Evolutionary conservation across 1,140 invertebrate species (phyloP).

Genomic region (Capitella teleta): DNA sequence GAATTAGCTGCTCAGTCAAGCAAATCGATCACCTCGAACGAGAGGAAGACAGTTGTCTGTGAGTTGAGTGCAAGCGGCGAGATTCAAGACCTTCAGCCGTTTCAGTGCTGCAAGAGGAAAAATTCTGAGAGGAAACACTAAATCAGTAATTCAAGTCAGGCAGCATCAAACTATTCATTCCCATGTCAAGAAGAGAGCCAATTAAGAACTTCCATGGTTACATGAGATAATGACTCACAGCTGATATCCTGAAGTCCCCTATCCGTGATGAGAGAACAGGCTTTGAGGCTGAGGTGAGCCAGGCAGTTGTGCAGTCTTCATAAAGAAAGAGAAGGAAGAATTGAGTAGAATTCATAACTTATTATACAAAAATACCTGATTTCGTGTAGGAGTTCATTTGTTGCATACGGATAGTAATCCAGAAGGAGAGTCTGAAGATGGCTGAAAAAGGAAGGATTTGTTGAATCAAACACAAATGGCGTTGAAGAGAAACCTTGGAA

Average conservation of each 20-base stretch:
- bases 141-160: no score
- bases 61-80: constrained; percentile 27
- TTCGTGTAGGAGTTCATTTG: constrained; percentile 29
- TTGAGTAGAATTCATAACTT: not conserved
- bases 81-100: constrained; percentile 25
- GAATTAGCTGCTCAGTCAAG: not conserved
- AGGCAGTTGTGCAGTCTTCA: constrained; percentile 27
- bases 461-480: not conserved
- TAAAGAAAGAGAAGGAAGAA: not conserved
- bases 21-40: constrained; percentile 18
- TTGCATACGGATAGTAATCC: constrained; percentile 30
- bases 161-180: no score
- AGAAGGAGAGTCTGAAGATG: constrained; percentile 26
- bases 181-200: no score
- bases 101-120: constrained; percentile 30
- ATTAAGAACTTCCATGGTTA: not conserved
- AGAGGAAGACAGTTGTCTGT: constrained; percentile 25
- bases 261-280: constrained; percentile 32
- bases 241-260: constrained; percentile 21
- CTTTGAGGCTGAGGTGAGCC: constrained; percentile 22
- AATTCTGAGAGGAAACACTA: no score
- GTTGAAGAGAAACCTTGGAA: constrained; percentile 24
- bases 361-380: constrained; percentile 19
- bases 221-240: constrained; percentile 16
- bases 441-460: constrained; percentile 18